These are phyloP conservation scores for Suncus etruscus DNA, from an alignment of 2,113 vertebrate genomes.

Conservation along the genomic window DNA sequence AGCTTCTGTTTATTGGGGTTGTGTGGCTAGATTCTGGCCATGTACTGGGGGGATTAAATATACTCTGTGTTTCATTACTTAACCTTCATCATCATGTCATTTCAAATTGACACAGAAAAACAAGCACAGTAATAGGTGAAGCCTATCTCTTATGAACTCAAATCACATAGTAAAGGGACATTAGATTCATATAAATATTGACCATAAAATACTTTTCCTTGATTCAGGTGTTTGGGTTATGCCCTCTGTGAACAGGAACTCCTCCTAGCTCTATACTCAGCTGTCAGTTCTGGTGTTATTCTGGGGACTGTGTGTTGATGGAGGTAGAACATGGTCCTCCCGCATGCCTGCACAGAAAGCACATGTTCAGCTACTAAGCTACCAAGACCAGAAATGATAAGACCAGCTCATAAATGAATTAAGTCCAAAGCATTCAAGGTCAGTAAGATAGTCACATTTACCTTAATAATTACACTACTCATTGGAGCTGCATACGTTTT, in stretches of 20 bases:
- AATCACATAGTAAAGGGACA: neutral
- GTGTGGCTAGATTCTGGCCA: neutral
- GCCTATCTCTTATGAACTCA: neutral
- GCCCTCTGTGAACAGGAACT: too few species aligned
- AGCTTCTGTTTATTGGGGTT: constrained; percentile 3
- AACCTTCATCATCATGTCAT: neutral
- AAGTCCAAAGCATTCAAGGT: constrained; percentile 1
- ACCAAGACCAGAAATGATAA: neutral
- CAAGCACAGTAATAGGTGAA: neutral
- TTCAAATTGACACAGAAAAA: constrained; percentile 13
- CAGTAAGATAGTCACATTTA: neutral
- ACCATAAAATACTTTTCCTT: too few species aligned
- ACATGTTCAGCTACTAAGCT: too few species aligned
- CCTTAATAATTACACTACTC: neutral
- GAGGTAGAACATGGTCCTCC: too few species aligned
- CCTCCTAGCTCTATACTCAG: too few species aligned
- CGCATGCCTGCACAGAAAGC: too few species aligned
- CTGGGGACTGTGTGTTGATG: too few species aligned
- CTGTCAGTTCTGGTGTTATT: too few species aligned
- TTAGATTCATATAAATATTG: neutral
- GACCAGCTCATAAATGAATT: neutral
- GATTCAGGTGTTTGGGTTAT: too few species aligned
- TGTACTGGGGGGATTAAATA: constrained; percentile 5
- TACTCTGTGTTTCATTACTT: neutral
- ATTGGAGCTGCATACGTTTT: neutral